Base-by-base conservation (phyloP, 1,140 invertebrate genomes). In the Euwallacea similis region DNA sequence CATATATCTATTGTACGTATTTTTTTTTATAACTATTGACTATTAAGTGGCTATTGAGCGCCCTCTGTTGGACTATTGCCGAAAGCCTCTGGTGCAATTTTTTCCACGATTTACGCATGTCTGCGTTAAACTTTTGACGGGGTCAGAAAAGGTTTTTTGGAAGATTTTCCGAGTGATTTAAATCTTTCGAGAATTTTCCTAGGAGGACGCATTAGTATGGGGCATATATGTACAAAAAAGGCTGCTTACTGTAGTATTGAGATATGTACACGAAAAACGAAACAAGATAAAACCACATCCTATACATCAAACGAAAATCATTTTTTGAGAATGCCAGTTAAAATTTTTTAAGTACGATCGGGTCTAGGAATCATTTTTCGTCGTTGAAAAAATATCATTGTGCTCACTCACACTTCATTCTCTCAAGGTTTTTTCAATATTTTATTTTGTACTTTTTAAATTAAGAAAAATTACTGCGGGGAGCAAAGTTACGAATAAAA, bases 1-100 rank as follows among this genome's bases (percentile, higher is more conserved):
- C 68, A 66, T 68, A 69, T 72, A 62, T 73, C 76, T 78, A 78
- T 79, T 78, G 76, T 78, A 79, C 60, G 53, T 72, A 71, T 73
- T 74, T 76, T 77, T 76, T 77, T 76, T 74, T 76, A 60, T 41
- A 75, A 78, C 76, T 78, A 78, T 78, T 78, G 76, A 70, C 74
- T 76, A 76, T 76, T 74, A 41, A 70, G 47, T 78, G 77, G 74
- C 77, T 78, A 78, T 78, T 73, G 73, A 74, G 54, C n/a, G 2
- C 9, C 54, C 8, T 13, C n/a, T 56, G 54, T 56, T 13, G 54
- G 9, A 13, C 54, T 9, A 7, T 15, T 56, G 16, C n/a, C 54
- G 54, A 13, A 50, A 50, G 21, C 4, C 21, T 33, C 21, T 33
- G 21, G 21, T 33, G 21, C 21, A 33, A 33, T 33, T 33, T 33